A percentile compares a stretch with the other conserved stretches of the same genome.
Conservation (phyloP, 2,113 vertebrate genomes). For the Trogon surrucura region DNA sequence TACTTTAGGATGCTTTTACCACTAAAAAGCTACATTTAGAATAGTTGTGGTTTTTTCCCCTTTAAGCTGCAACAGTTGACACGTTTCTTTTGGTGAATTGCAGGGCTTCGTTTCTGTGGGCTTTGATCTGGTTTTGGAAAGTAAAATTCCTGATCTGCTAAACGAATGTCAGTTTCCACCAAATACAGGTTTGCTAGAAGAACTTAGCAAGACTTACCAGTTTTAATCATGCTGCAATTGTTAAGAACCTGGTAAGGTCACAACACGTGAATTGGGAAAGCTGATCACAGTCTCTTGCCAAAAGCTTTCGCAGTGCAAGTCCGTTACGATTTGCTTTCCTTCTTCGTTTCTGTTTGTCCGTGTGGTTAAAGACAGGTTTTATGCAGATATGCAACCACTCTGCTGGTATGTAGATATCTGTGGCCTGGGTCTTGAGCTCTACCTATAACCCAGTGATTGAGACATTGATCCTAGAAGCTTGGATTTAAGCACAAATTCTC, state of each 20-base stretch:
- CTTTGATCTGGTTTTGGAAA: background rate
- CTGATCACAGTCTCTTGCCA: rapidly evolving
- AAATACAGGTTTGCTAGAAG: background rate
- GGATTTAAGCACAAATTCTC: background rate
- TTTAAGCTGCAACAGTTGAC: background rate
- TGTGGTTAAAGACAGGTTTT: background rate
- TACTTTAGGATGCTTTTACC: background rate
- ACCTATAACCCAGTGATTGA: background rate
- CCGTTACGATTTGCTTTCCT: background rate
- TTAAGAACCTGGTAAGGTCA: background rate
- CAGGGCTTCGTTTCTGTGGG: background rate
- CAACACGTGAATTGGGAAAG: background rate
- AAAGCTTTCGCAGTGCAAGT: background rate
- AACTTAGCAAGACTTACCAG: background rate
- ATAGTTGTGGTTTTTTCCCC: background rate
- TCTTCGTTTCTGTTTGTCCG: background rate
- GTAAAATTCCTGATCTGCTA: background rate
- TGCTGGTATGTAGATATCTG: background rate
- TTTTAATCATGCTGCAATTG: background rate
- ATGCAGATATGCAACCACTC: background rate
- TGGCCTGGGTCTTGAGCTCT: background rate
- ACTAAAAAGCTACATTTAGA: background rate
- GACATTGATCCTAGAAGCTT: background rate
- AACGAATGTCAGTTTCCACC: background rate
- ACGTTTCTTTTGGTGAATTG: background rate